Conservation (phyloP, 2,113 vertebrate species). For the Triplophysa siluroides region DNA sequence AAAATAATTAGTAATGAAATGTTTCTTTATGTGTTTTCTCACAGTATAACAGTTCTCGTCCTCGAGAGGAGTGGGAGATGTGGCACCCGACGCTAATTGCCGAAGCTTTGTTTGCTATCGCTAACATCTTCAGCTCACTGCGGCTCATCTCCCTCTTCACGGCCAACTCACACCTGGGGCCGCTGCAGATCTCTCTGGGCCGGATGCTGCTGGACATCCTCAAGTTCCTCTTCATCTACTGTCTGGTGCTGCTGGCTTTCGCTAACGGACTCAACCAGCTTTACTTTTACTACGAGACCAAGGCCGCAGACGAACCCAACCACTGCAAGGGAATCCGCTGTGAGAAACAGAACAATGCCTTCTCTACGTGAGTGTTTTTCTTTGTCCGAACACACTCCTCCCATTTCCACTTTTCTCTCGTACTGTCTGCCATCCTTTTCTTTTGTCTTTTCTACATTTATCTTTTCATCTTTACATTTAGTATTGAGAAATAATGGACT, state of each 20-base stretch:
- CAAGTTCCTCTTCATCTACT: constrained; percentile 98
- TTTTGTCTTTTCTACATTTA: neutral
- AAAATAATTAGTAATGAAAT: neutral
- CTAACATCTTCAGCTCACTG: constrained; percentile 95
- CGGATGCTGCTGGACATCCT: constrained; percentile 97
- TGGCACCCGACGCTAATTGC: constrained; percentile 96
- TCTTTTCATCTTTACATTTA: neutral
- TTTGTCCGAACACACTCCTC: neutral
- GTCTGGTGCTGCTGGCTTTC: constrained; percentile 89
- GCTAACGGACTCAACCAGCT: constrained; percentile 96
- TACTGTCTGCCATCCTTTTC: neutral
- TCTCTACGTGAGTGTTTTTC: constrained; percentile 87
- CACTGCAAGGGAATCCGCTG: constrained; percentile 97
- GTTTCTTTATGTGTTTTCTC: neutral
- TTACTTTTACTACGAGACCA: constrained; percentile 97
- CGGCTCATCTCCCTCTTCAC: constrained; percentile 96
- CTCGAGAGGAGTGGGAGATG: constrained; percentile 96
- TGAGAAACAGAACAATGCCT: constrained; percentile 97
- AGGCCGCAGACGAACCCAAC: constrained; percentile 92
- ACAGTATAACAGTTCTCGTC: constrained; percentile 94
- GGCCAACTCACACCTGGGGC: constrained; percentile 94
- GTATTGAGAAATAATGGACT: too few relatives aligned
- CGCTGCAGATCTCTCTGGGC: constrained; percentile 93
- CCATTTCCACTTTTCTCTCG: neutral
- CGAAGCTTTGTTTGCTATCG: constrained; percentile 95